Conservation (phyloP, 1,140 invertebrate species). For the Thalassaphorura encarpata region DNA sequence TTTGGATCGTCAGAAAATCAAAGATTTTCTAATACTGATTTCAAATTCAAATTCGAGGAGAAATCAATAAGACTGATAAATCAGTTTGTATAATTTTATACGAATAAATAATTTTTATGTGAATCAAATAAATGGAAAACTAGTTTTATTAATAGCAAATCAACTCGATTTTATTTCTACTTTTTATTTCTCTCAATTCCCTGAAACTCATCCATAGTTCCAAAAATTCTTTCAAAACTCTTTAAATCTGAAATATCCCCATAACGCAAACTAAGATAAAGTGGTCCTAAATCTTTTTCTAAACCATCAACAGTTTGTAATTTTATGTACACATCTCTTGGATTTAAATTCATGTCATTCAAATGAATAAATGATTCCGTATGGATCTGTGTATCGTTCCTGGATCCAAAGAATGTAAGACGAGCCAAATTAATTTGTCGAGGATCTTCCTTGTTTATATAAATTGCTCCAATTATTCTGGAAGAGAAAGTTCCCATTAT, state of each 20-base stretch:
- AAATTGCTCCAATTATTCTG: background rate
- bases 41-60: too few relatives aligned
- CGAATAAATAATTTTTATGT: too few relatives aligned
- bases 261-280: conserved; percentile 1
- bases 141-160: too few relatives aligned
- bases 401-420: background rate
- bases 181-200: background rate
- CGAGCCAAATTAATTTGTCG: background rate
- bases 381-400: background rate
- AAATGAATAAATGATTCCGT: background rate
- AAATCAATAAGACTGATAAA: too few relatives aligned
- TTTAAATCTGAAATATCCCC: background rate
- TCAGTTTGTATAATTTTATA: too few relatives aligned
- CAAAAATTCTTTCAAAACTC: background rate
- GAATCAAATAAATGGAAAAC: too few relatives aligned
- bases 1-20: too few relatives aligned
- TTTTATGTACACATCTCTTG: background rate
- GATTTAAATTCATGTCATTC: background rate
- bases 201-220: background rate
- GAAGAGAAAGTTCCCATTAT: background rate
- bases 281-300: background rate
- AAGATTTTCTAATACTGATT: too few relatives aligned
- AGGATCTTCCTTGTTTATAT: background rate
- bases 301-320: background rate
- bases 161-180: too few relatives aligned